Percentiles rank a stretch among this genome's conserved stretches.
Conservation (phyloP, 2,888 invertebrate genomes). For the Amphipoea lucens region DNA sequence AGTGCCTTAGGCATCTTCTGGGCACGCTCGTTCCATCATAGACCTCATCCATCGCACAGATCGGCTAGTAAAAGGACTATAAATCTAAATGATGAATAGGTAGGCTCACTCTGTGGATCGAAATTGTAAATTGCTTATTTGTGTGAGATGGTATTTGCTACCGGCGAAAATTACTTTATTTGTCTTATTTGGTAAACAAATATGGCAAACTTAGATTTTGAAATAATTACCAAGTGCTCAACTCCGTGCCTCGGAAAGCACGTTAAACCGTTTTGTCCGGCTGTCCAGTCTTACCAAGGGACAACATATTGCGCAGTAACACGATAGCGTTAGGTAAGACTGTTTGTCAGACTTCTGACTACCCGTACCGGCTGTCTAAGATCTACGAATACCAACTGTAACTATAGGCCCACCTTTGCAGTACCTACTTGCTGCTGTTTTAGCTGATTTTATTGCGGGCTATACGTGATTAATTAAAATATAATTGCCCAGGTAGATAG, state of each 20-base stretch:
- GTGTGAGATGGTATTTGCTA: slow-evolving; percentile 73
- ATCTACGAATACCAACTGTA: too few relatives aligned
- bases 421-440: neutral
- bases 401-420: too few relatives aligned
- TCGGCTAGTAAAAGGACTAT: slow-evolving; percentile 88
- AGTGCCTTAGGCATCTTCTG: too few relatives aligned
- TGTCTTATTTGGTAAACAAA: neutral
- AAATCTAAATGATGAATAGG: slow-evolving; percentile 90
- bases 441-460: neutral
- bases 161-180: slow-evolving; percentile 44
- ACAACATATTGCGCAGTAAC: neutral
- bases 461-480: neutral
- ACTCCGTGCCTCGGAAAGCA: neutral
- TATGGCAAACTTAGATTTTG: neutral
- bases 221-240: neutral
- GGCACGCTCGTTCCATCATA: too few relatives aligned
- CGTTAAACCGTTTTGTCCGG: neutral
- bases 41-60: slow-evolving; percentile 57
- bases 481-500: neutral
- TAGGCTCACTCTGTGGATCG: slow-evolving; percentile 81
- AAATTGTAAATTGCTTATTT: slow-evolving; percentile 88
- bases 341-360: neutral
- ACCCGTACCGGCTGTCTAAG: neutral
- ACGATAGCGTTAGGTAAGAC: neutral
- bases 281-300: neutral